phyloP scores from a whole-genome alignment of 2,797 vertebrate species.

The Clarias pachynema region DNA sequence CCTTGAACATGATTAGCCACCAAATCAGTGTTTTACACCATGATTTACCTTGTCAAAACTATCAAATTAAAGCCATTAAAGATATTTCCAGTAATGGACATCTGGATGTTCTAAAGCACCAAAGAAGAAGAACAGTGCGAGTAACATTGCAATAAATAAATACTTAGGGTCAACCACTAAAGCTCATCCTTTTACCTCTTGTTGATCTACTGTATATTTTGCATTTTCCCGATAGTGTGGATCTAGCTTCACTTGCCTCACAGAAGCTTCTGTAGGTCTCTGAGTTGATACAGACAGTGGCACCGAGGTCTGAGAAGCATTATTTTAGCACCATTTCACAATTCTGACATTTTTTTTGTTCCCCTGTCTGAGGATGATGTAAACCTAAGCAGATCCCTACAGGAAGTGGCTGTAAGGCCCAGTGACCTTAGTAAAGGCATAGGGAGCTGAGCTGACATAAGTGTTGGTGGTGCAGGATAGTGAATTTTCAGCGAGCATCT shows the following conservation, averaged over 20 bases:
- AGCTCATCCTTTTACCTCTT: constrained; percentile 62
- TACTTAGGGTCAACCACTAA: constrained; percentile 77
- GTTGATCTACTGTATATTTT: constrained; percentile 61
- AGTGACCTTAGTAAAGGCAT: constrained; percentile 97
- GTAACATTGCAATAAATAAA: constrained; percentile 75
- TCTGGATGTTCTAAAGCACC: constrained; percentile 88
- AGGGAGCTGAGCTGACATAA: constrained; percentile 90
- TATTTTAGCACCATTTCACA: constrained; percentile 69
- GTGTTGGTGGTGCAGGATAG: constrained; percentile 91
- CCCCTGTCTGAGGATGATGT: constrained; percentile 36
- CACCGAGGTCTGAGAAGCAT: constrained; percentile 63
- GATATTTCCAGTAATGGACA: constrained; percentile 84
- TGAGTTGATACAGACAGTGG: constrained; percentile 65
- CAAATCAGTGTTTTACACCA: constrained; percentile 87
- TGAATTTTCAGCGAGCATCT: constrained; percentile 86
- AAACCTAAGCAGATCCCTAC: constrained; percentile 68
- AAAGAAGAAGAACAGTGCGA: constrained; percentile 78
- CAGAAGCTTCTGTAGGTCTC: constrained; percentile 52
- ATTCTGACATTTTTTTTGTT: constrained; percentile 47
- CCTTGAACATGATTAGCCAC: constrained; percentile 83
- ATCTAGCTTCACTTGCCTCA: constrained; percentile 66
- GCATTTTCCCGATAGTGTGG: constrained; percentile 74
- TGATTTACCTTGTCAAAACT: constrained; percentile 63
- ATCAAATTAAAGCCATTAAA: constrained; percentile 67
- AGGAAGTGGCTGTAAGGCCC: constrained; percentile 95